These are phyloP conservation scores for Drosophila robusta DNA, from an alignment of 2,888 invertebrate genomes.

Conservation along the genomic window DNA sequence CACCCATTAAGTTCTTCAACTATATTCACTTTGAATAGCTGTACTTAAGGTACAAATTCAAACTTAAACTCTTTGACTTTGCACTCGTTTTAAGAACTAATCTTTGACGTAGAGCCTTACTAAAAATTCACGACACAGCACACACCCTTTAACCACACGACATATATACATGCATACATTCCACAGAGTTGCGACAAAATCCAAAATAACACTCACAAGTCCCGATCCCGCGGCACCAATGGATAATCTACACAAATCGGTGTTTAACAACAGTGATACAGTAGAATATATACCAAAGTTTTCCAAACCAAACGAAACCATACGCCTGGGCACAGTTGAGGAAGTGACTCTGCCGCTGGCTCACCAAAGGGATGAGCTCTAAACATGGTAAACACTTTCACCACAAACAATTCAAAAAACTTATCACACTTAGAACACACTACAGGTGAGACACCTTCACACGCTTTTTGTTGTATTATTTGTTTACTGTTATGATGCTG, in stretches of 20 bases:
- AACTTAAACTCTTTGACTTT: constrained; percentile 26
- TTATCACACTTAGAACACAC: constrained; percentile 50
- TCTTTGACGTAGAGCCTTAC: constrained; percentile 43
- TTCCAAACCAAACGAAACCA: constrained; percentile 87
- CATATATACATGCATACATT: constrained; percentile 38
- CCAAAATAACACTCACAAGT: constrained; percentile 86
- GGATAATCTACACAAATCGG: constrained; percentile 76
- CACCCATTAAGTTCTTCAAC: constrained; percentile 61
- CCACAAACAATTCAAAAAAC: constrained; percentile 28
- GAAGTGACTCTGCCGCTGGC: constrained; percentile 75
- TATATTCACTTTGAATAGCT: constrained; percentile 65
- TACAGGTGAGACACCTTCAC: constrained; percentile 69
- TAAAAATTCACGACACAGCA: constrained; percentile 42
- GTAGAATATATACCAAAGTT: constrained; percentile 84
- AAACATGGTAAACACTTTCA: constrained; percentile 34
- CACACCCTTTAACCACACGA: constrained; percentile 30
- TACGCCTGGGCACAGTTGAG: constrained; percentile 83
- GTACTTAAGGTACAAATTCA: constrained; percentile 78
- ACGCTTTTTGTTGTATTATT: constrained; percentile 41
- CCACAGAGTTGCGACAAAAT: constrained; percentile 84
- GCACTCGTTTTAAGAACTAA: constrained; percentile 26
- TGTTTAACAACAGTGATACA: constrained; percentile 82
- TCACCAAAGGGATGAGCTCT: constrained; percentile 80
- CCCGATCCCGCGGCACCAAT: constrained; percentile 86
- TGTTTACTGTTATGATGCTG: constrained; percentile 4